Evolutionary conservation across 2,113 vertebrate genomes (phyloP), one percentile per base, ranked within the genome.

Genomic region (Prunella himalayana): DNA sequence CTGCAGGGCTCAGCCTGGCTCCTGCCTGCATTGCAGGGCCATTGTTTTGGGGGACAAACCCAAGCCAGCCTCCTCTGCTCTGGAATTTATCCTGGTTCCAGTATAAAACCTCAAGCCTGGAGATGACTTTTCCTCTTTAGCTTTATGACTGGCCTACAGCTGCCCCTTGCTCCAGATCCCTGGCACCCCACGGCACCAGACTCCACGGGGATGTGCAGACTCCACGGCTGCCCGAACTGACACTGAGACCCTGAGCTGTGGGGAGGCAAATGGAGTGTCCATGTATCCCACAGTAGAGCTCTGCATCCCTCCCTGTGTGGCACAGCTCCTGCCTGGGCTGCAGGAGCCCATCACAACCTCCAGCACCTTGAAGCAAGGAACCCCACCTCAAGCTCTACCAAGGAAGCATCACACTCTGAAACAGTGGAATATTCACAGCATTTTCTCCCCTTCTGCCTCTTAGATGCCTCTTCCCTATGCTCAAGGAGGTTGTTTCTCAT

Each of bases 191-290:
- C 0, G 0, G 59, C 44, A 59, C 18, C 64, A 22, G 18, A 24
- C 60, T 37, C 54, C 30, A 11, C 0, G 1, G 30, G n/a, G 59
- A 65, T 4, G 49, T 4, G 30, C 60, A 84, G 45, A 64, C 25
- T 33, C 47, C 12, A 4, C 0, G 39, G 39, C 54, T 68, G n/a
- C 9, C 33, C 54, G 51, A 17, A 37, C 13, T 37, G 44, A n/a
- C 72, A 45, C 25, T 12, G n/a, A 42, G 20, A 75, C 8, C n/a
- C 57, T 0, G 0, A 82, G 44, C 31, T 1, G 2, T 1, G 4
- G 33, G 49, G 47, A 84, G 27, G 51, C 2, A 3, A 68, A 50
- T 0, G 2, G 33, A 44, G 9, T 22, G 28, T 33, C 16, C 64
- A 21, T 9, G 9, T 35, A 79, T 8, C 41, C 64, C 77, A 42